Base-by-base conservation (phyloP, 2,888 invertebrate species). In the Teinopalpus imperialis region DNA sequence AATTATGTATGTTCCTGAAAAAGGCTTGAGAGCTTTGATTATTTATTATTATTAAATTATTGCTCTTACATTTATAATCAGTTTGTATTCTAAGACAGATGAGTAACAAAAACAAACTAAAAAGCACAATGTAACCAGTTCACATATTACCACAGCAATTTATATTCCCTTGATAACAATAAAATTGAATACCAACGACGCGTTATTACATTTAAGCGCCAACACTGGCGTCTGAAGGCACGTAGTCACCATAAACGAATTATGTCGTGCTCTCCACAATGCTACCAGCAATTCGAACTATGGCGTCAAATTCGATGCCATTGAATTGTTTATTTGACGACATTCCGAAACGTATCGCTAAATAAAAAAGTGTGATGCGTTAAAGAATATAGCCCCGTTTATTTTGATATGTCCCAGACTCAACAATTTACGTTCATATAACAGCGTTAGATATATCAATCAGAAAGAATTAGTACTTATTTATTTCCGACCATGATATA, bases 161-260 rank as follows among this genome's bases (percentile, higher is more conserved):
- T 36, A 36, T 36, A 43, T 43, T 23, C 43, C 21, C 16, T 23
- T 30, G 36, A 29, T 43, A 34, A 30, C 9, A 30, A 23, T 36
- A 43, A 36, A 43, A 43, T 43, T 43, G 43, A 43, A 43, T 43
- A 43, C 21, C 21, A 34, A 42, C 32, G 42, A 18, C 18, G 26
- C 24, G 24, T 34, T 23, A 37, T 44, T 31, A 44, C 37, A 37
- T 44, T 44, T 44, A 44, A 37, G 44, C 44, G 44, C 44, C 44
- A 37, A 20, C 31, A 44, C 27, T 43, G 42, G 9, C 21, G 35
- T 43, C 35, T 35, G 37, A 37, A 13, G 43, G 27, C 43, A 43
- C 44, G 44, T 37, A 37, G 30, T 3, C 44, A 31, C 44, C 44
- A 44, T 44, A 44, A 44, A 44, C 37, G 44, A 44, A 44, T 44